Evolutionary conservation across 35 echinoderm and acorn worm species (phyloP).

Genomic region (Lytechinus pictus): DNA sequence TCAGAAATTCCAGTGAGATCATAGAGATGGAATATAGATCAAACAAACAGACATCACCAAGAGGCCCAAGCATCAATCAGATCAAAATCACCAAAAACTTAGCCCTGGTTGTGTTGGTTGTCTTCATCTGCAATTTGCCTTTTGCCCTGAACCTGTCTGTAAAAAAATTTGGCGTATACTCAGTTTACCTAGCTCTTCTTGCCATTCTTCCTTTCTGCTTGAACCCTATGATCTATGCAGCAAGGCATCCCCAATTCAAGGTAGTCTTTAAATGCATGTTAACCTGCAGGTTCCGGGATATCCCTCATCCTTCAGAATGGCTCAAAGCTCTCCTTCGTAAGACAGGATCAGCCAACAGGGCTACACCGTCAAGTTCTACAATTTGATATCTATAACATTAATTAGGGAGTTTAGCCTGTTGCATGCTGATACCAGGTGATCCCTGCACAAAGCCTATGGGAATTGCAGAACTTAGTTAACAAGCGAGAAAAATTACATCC

Average conservation of each 20-base stretch:
- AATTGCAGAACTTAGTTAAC: no score
- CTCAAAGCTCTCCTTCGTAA: not conserved
- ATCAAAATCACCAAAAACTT: conserved; percentile 45
- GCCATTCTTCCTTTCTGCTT: not conserved
- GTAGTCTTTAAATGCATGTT: conserved; percentile 14
- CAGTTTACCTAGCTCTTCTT: not conserved
- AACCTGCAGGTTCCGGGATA: not conserved
- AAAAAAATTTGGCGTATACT: not conserved
- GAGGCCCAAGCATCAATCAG: conserved; percentile 32
- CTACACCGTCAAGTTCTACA: not conserved
- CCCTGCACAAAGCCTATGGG: no score
- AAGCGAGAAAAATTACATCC: no score
- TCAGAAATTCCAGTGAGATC: not conserved
- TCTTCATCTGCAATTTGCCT: conserved; percentile 29
- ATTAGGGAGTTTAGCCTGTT: no score
- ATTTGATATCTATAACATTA: not conserved
- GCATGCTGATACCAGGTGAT: no score
- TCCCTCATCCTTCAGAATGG: conserved; percentile 15
- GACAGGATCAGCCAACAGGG: not conserved
- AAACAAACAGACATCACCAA: not conserved
- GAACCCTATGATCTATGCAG: conserved; percentile 35
- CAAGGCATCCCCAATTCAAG: conserved; percentile 16
- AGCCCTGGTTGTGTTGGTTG: conserved; percentile 25
- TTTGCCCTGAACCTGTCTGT: not conserved
- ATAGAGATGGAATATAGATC: not conserved